Evolutionary conservation across 2,888 invertebrate genomes (phyloP), one percentile per base, ranked within the genome.

Genomic region (Hermodice carunculata): DNA sequence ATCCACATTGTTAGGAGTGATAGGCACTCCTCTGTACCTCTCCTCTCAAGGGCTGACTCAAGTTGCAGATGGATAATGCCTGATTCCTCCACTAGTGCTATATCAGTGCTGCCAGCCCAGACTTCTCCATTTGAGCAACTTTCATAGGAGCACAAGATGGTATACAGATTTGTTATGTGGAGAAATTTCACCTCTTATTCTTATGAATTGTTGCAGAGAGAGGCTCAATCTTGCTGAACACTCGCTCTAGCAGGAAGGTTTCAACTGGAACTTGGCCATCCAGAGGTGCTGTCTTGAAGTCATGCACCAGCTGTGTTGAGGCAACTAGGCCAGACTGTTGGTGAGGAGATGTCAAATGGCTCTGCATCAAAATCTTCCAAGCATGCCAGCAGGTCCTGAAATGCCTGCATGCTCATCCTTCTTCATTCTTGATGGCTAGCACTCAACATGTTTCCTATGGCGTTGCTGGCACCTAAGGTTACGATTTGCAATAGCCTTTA

Each of bases 321-420:
- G 54, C 54, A 32, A 61, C 22, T 17, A 31, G 26, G 24, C 61
- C 56, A 22, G 57, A 60, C 28, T 60, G 56, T n/a, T n/a, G 8
- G 40, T 19, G 17, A 40, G 24, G 54, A 54, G 6, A 14, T 24
- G n/a, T 57, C 44, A 57, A 57, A 57, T 31, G 62, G 62, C 44
- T 62, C 62, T 11, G 58, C 57, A 19, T 61, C 59, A 46, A 61
- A 62, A 6, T 62, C 59, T 6, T 8, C 62, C 29, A 62, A 26
- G 28, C 62, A 61, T 46, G 59, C 40, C 40, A 24, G 62, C 43
- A 62, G 57, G 58, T 62, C 46, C 57, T 61, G 57, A 32, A 46
- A 59, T 61, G 62, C 58, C 34, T 62, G 62, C 31, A n/a, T n/a
- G n/a, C n/a, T n/a, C n/a, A n/a, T n/a, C n/a, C n/a, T n/a, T n/a